Percentiles rank a stretch among this genome's conserved stretches.
phyloP scores from a whole-genome alignment of 2,113 vertebrate species.

The Periophthalmodon schlosseri region DNA sequence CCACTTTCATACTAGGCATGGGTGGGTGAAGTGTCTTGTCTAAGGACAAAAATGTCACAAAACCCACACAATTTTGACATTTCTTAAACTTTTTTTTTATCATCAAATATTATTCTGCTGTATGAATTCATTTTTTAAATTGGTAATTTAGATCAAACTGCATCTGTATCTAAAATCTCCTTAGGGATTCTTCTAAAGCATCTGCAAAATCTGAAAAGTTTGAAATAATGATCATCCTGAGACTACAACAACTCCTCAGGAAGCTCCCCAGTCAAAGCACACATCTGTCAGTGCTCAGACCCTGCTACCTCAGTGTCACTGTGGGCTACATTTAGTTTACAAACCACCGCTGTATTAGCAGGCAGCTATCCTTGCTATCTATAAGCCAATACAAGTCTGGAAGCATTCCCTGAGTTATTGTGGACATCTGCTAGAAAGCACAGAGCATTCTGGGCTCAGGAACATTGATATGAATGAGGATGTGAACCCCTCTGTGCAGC shows the following conservation, averaged over 20 bases:
- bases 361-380: conserved; percentile 26
- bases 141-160: too few relatives aligned
- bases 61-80: background rate
- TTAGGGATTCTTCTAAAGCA: background rate
- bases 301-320: background rate
- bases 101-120: too few relatives aligned
- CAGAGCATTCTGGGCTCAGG: conserved; percentile 20
- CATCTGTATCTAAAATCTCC: too few relatives aligned
- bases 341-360: conserved; percentile 11
- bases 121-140: too few relatives aligned
- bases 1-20: too few relatives aligned
- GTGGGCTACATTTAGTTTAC: background rate
- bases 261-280: background rate
- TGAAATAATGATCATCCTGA: background rate
- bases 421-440: conserved; percentile 62
- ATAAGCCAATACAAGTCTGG: conserved; percentile 37
- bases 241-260: background rate
- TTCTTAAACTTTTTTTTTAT: background rate
- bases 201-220: background rate
- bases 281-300: background rate
- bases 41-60: background rate
- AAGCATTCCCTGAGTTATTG: conserved; percentile 38
- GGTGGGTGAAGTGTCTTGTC: too few relatives aligned
- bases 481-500: too few relatives aligned
- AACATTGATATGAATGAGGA: conserved; percentile 26